Evolutionary conservation across 53 echinoderm and acorn worm genomes (phyloP).

Genomic region (Antedon mediterranea): DNA sequence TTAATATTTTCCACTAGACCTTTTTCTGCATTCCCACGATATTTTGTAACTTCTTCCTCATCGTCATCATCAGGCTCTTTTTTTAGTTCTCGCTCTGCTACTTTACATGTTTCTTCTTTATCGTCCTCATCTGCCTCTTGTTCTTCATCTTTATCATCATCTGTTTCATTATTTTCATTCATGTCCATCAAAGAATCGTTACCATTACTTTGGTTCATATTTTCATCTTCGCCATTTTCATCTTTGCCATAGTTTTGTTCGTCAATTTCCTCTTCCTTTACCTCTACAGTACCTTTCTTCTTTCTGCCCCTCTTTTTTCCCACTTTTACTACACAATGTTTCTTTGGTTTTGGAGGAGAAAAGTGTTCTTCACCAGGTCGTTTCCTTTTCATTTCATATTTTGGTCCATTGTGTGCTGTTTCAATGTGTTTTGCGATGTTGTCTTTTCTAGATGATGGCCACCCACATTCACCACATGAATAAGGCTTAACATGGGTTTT

Average conservation of each 20-base stretch:
- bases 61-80: conserved; percentile 13
- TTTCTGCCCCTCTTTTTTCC: conserved; percentile 15
- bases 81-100: conserved; percentile 23
- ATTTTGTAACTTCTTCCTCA: not conserved
- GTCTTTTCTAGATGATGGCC: conserved; percentile 81
- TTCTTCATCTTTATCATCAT: conserved; percentile 17
- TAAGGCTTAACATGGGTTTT: conserved; percentile 95
- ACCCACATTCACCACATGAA: conserved; percentile 67
- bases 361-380: conserved; percentile 3
- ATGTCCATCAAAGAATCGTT: not conserved
- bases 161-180: conserved; percentile 5
- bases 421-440: conserved; percentile 90
- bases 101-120: conserved; percentile 6
- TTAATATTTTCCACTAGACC: not conserved
- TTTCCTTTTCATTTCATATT: conserved; percentile 60
- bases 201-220: not conserved
- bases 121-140: conserved; percentile 3
- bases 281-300: conserved; percentile 4
- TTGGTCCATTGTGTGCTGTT: conserved; percentile 70
- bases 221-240: not conserved
- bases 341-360: not conserved
- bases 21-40: not conserved
- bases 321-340: conserved; percentile 10
- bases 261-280: conserved; percentile 4
- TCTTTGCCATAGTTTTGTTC: no score